Base-by-base conservation (phyloP, 2,113 vertebrate species). In the Tringa solitaria region DNA sequence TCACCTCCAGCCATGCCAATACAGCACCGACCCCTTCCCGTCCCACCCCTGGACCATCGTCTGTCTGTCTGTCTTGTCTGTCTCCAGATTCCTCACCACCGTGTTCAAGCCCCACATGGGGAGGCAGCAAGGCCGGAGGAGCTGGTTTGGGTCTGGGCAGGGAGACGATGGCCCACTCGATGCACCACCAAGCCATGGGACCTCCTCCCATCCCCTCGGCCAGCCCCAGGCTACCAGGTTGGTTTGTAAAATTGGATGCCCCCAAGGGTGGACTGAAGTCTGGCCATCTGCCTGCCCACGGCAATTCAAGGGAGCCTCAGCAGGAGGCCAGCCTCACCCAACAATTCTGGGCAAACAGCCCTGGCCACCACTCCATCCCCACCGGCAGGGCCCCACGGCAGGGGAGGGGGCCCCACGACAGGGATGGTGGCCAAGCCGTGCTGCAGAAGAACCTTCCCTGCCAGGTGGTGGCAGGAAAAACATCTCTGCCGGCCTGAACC, bases 21-120 rank as follows among this genome's bases (percentile, higher is more conserved):
- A 18, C 0, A 0, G 35, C 64, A 61, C 46, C 0, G 0, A 22
- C 10, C 0, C 0, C 65, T 75, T 48, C 74, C 88, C 6, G 0
- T 12, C 67, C 57, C 61, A 53, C 20, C 14, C 27, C 60, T 0
- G 0, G 12, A 24, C 28, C 65, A 26, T 37, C 13, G 1, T 32
- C 43, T 50, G 30, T 28, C 63, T 30, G 14, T 15, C 80, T 70
- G 51, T 46, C 46, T 46, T 70, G 51, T 46, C 46, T 46, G 17
- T 59, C 59, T 79, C 45, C 82, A 59, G 30, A 28, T 1, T 13
- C 17, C 64, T 16, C 64, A 60, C 10, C 68, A 10, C 27, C 1
- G 1, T 14, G 8, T 21, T 64, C 11, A 26, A 10, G 41, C 27
- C n/a, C 39, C 39, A 57, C 13, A 8, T 4, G 4, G 15, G 2